Percentiles rank a stretch among this genome's conserved stretches.
Evolutionary conservation across 1,140 invertebrate genomes (phyloP).

Genomic region (Rhizoglyphus robini): DNA sequence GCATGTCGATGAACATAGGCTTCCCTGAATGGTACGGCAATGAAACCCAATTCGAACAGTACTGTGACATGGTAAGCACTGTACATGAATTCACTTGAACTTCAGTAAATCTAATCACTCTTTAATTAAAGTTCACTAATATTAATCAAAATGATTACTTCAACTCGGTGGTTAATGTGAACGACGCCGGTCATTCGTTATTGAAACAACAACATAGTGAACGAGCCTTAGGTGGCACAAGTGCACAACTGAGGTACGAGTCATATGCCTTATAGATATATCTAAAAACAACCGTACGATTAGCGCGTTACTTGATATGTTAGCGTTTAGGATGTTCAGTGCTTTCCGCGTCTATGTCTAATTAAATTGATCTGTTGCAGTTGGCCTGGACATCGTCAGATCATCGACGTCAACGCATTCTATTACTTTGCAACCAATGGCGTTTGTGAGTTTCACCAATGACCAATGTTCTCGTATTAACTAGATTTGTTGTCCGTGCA

Average conservation of each 20-base stretch:
- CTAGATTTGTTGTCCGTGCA: background rate
- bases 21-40: slow-evolving; percentile 11
- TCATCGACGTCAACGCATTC: slow-evolving; percentile 53
- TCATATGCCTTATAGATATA: no score
- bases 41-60: background rate
- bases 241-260: no score
- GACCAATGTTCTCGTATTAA: no score
- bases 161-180: background rate
- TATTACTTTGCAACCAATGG: slow-evolving; percentile 67
- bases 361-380: background rate
- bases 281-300: no score
- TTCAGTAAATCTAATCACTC: no score
- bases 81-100: no score
- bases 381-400: background rate
- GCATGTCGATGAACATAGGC: slow-evolving; percentile 8
- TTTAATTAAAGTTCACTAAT: no score
- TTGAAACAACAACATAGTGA: background rate
- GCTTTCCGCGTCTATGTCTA: background rate
- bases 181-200: background rate
- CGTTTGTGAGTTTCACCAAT: slow-evolving; percentile 36
- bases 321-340: background rate
- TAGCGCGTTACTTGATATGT: no score
- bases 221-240: background rate
- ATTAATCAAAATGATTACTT: background rate
- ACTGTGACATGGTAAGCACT: background rate